Percentiles rank a stretch among this genome's conserved stretches.
These are phyloP conservation scores for Neoarius graeffei DNA, from an alignment of 2,113 vertebrate species.

Conservation along the genomic window DNA sequence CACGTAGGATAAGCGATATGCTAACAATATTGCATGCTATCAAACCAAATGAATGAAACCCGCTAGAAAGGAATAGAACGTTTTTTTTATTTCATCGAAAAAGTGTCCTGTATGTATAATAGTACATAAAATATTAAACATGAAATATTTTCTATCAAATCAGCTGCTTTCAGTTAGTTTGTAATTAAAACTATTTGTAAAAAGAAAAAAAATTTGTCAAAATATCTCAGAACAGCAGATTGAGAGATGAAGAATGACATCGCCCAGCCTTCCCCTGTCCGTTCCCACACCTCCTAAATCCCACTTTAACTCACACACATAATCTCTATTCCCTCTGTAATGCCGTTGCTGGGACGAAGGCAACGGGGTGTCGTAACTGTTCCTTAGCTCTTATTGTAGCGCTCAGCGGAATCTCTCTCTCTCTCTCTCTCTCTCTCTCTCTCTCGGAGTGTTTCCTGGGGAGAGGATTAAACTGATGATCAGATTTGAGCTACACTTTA, in stretches of 20 bases:
- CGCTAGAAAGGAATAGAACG: too few species aligned
- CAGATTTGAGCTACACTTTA: slow-evolving; percentile 54
- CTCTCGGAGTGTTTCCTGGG: slow-evolving; percentile 50
- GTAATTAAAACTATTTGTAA: background rate
- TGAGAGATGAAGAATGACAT: too few species aligned
- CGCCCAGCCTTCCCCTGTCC: background rate
- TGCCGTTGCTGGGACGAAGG: slow-evolving; percentile 47
- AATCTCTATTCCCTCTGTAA: slow-evolving; percentile 36
- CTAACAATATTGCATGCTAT: too few species aligned
- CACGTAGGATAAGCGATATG: too few species aligned
- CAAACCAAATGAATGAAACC: too few species aligned
- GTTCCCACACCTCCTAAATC: background rate
- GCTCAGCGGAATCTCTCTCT: slow-evolving; percentile 34
- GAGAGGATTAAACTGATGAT: slow-evolving; percentile 59
- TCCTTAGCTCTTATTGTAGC: slow-evolving; percentile 58
- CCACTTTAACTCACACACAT: background rate
- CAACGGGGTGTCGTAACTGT: slow-evolving; percentile 45
- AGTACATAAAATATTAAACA: too few species aligned
- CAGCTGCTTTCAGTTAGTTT: too few species aligned
- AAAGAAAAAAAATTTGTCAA: too few species aligned
- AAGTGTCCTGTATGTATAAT: too few species aligned
- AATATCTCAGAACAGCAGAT: too few species aligned
- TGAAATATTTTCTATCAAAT: too few species aligned
- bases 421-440: slow-evolving; percentile 30
- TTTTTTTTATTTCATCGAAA: too few species aligned